phyloP scores from a whole-genome alignment of 2,888 invertebrate genomes.

The Oligia strigilis region DNA sequence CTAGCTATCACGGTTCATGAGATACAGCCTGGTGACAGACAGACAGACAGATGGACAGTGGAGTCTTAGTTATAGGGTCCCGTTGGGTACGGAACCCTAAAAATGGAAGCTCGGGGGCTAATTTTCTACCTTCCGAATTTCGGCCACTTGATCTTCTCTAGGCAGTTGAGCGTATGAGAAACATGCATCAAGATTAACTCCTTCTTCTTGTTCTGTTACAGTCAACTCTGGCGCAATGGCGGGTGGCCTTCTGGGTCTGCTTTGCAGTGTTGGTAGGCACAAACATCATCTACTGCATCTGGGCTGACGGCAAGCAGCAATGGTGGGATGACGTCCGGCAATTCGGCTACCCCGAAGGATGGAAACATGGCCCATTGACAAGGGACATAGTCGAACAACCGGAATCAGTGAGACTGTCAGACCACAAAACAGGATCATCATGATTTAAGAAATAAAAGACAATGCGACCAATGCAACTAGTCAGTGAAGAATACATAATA shows the following conservation, averaged over 20 bases:
- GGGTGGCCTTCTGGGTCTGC: conserved; percentile 93
- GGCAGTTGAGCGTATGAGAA: background rate
- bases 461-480: conserved; percentile 72
- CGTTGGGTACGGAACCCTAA: background rate
- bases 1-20: too few relatives aligned
- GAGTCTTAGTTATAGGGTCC: too few relatives aligned
- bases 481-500: conserved; percentile 69
- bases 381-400: conserved; percentile 74
- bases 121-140: background rate
- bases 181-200: background rate
- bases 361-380: conserved; percentile 83
- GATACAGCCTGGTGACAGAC: too few relatives aligned
- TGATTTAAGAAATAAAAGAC: conserved; percentile 35
- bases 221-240: conserved; percentile 87
- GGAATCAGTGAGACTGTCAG: conserved; percentile 77
- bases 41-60: too few relatives aligned
- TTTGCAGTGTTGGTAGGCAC: conserved; percentile 92
- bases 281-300: conserved; percentile 92
- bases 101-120: background rate
- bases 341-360: conserved; percentile 83
- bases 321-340: conserved; percentile 92
- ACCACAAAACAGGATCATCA: conserved; percentile 70
- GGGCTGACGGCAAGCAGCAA: conserved; percentile 93
- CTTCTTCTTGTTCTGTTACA: conserved; percentile 63
- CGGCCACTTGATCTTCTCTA: background rate